Percentiles rank a stretch among this genome's conserved stretches.
Evolutionary conservation across 2,888 invertebrate genomes (phyloP).

Genomic region (Plagodis pulveraria): DNA sequence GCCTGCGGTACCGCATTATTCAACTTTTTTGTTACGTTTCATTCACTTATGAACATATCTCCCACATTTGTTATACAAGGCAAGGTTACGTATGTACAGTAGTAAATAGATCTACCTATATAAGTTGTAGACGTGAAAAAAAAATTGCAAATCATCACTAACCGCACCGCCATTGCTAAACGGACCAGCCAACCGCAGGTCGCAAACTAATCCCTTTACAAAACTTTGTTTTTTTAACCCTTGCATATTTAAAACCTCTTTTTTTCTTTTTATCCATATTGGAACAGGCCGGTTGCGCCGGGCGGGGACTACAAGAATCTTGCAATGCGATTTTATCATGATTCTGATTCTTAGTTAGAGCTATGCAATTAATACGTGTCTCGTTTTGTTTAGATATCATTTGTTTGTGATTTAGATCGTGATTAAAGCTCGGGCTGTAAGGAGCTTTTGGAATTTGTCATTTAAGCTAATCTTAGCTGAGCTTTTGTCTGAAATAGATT

Average conservation of each 20-base stretch:
- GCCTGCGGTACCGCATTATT: no score
- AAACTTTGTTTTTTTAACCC: constrained; percentile 65
- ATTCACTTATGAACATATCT: no score
- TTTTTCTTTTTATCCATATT: constrained; percentile 7
- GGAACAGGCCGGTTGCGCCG: constrained; percentile 22
- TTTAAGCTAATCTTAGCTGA: not conserved
- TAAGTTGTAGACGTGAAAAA: no score
- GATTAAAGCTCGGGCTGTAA: constrained; percentile 23
- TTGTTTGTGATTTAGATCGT: constrained; percentile 34
- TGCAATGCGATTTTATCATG: constrained; percentile 40
- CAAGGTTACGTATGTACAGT: no score
- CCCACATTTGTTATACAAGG: no score
- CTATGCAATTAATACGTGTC: constrained; percentile 41
- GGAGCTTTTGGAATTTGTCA: constrained; percentile 12
- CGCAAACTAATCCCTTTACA: constrained; percentile 67
- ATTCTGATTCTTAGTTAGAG: constrained; percentile 37
- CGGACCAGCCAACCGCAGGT: constrained; percentile 61
- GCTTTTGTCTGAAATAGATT: no score
- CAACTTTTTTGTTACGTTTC: no score
- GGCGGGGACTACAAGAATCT: constrained; percentile 33
- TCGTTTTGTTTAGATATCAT: constrained; percentile 42
- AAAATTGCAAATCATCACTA: constrained; percentile 1
- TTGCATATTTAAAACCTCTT: constrained; percentile 42
- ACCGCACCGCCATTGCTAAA: constrained; percentile 58
- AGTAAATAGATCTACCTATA: no score